phyloP scores from a whole-genome alignment of 1,140 invertebrate genomes.

The Cyclargus thomasi region DNA sequence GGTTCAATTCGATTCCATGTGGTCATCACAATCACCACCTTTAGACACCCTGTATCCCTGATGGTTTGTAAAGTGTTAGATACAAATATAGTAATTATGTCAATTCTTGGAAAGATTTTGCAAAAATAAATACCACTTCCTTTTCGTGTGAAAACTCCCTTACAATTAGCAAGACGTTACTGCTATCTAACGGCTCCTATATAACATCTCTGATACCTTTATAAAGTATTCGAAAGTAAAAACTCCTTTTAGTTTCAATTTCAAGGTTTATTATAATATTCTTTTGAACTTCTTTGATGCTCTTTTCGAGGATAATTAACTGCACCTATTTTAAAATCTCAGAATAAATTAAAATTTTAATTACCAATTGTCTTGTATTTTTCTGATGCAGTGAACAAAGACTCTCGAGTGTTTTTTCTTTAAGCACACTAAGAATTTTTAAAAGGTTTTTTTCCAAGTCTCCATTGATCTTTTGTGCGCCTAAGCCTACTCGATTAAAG shows the following conservation, averaged over 20 bases:
- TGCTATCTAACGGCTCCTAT: slow-evolving; percentile 34
- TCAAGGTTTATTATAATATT: slow-evolving; percentile 9
- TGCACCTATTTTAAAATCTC: not conserved
- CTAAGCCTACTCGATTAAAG: too few species aligned
- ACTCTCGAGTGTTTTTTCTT: not conserved
- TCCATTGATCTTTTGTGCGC: not conserved
- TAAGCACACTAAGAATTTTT: too few species aligned
- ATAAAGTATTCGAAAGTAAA: slow-evolving; percentile 25
- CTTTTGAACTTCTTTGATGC: slow-evolving; percentile 4
- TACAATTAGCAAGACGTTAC: slow-evolving; percentile 57
- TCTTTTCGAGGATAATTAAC: not conserved
- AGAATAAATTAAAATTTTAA: slow-evolving; percentile 13
- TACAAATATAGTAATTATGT: too few species aligned
- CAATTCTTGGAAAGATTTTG: too few species aligned
- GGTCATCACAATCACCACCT: too few species aligned
- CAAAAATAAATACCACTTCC: not conserved
- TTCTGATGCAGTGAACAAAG: not conserved
- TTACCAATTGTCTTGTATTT: slow-evolving; percentile 4
- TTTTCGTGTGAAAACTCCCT: slow-evolving; percentile 28
- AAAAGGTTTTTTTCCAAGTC: too few species aligned
- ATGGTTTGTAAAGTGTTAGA: too few species aligned
- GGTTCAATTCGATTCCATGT: too few species aligned
- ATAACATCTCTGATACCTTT: slow-evolving; percentile 31
- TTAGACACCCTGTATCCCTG: too few species aligned
- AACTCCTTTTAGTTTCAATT: slow-evolving; percentile 4